Base-by-base conservation (phyloP, 2,888 invertebrate species). In the Ormyrus pomaceus region DNA sequence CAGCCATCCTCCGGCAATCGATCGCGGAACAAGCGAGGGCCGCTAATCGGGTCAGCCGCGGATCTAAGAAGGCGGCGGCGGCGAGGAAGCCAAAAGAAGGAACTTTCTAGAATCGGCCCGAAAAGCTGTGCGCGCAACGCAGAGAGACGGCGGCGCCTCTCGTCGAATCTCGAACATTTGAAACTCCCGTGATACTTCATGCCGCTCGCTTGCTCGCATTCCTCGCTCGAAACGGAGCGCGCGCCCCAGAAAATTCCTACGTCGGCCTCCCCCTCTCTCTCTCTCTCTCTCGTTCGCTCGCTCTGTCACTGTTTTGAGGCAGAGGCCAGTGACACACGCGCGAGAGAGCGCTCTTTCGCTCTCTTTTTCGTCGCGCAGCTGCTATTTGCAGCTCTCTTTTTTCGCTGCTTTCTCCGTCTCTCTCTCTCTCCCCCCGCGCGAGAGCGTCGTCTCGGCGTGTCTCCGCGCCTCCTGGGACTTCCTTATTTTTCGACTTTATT, bases 261-360 rank as follows among this genome's bases (percentile, higher is more conserved):
- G n/a, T 61, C 51, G 61, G 48, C n/a, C 50, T 6, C 19, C 19
- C 70, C 34, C 62, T 48, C 11, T 13, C 56, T 61, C 10, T 61
- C 61, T 61, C 6, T 7, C 34, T 34, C 34, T 2, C 34, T 34
- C 34, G 34, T 2, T 10, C 51, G 5, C 10, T 34, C 59, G 50
- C 55, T 4, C 53, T 7, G 48, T 50, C 5, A 61, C 5, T 66
- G 51, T 71, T 77, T 77, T 71, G 45, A 7, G 19, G 6, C 51
- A 51, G 11, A 66, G 65, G 58, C 58, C 59, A 77, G 71, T 65
- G 71, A 53, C 59, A 66, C 72, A 66, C 64, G 51, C n/a, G 8
- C n/a, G 8, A 7, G 9, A 34, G 34, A 34, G 48, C n/a, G 10
- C 51, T 13, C 2, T n/a, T 19, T 66, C 45, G 48, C 6, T 19